phyloP scores from a whole-genome alignment of 92 coral and sea anemone species.

The Phenganax subtilis region DNA sequence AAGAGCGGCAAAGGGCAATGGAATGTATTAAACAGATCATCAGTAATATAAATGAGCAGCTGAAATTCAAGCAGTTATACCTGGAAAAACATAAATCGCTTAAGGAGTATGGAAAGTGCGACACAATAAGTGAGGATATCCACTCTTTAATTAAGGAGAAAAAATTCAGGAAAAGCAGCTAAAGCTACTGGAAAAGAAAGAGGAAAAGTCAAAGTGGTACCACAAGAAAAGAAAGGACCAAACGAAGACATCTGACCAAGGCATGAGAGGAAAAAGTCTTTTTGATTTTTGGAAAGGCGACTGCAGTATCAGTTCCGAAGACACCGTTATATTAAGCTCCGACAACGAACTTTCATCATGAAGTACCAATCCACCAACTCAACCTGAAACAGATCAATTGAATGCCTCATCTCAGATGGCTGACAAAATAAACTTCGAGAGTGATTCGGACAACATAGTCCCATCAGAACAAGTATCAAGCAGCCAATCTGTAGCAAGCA shows the following conservation, averaged over 20 bases:
- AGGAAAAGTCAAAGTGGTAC: conserved; percentile 25
- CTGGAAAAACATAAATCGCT: conserved; percentile 43
- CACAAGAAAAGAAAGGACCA: conserved; percentile 41
- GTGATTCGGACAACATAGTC: background rate
- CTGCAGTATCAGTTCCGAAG: conserved; percentile 10
- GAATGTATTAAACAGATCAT: background rate
- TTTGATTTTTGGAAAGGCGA: conserved; percentile 1
- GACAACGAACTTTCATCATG: background rate
- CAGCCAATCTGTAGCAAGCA: background rate
- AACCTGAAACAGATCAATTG: conserved; percentile 18
- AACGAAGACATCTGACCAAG: conserved; percentile 4
- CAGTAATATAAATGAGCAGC: background rate
- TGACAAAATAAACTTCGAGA: too few species aligned
- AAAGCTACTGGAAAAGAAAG: conserved; percentile 1
- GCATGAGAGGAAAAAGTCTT: background rate
- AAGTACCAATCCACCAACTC: background rate
- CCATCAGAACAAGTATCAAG: background rate
- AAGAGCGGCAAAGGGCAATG: conserved; percentile 23
- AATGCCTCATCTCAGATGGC: background rate
- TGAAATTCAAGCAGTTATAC: conserved; percentile 39
- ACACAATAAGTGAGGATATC: conserved; percentile 24
- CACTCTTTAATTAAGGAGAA: conserved; percentile 29
- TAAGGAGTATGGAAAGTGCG: conserved; percentile 18
- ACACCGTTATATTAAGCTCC: conserved; percentile 10
- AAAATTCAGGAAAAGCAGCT: conserved; percentile 26